Evolutionary conservation across 2,888 invertebrate genomes (phyloP).

Genomic region (Dichetophora obliterata): DNA sequence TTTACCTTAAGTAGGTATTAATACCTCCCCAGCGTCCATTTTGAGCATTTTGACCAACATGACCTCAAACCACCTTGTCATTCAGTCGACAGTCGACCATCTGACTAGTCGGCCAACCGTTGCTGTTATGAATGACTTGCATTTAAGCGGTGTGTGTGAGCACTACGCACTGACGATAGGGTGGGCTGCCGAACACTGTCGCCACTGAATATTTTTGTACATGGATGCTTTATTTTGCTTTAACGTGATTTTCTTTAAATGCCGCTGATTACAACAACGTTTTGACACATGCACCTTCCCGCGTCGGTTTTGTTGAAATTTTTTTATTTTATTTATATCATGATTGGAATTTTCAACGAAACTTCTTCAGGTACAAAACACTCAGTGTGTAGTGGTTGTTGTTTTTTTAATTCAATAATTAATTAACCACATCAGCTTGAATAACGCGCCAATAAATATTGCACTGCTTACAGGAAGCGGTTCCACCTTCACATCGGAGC

Average conservation of each 20-base stretch:
- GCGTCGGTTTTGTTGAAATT: not conserved
- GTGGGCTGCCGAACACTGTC: too few relatives aligned
- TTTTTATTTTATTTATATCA: not conserved
- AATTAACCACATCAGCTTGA: slow-evolving; percentile 66
- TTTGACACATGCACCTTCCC: not conserved
- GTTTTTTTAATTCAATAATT: slow-evolving; percentile 54
- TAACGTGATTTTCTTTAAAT: too few relatives aligned
- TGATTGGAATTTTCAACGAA: not conserved
- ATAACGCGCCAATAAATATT: slow-evolving; percentile 48
- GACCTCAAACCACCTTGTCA: not conserved
- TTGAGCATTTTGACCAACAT: not conserved
- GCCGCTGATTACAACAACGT: too few relatives aligned
- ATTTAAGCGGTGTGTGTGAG: not conserved
- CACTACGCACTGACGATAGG: not conserved
- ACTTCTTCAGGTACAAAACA: not conserved
- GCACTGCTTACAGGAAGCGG: not conserved
- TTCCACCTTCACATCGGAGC: slow-evolving; percentile 4
- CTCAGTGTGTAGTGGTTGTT: not conserved
- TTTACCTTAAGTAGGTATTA: slow-evolving; percentile 66
- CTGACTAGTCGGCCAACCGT: not conserved
- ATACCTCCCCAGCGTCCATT: slow-evolving; percentile 57
- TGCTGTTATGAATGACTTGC: not conserved
- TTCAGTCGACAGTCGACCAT: not conserved
- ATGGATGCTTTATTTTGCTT: too few relatives aligned
- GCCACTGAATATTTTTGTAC: too few relatives aligned